These are phyloP conservation scores for Linurgus olivaceus DNA, from an alignment of 2,797 vertebrate species.

Conservation along the genomic window DNA sequence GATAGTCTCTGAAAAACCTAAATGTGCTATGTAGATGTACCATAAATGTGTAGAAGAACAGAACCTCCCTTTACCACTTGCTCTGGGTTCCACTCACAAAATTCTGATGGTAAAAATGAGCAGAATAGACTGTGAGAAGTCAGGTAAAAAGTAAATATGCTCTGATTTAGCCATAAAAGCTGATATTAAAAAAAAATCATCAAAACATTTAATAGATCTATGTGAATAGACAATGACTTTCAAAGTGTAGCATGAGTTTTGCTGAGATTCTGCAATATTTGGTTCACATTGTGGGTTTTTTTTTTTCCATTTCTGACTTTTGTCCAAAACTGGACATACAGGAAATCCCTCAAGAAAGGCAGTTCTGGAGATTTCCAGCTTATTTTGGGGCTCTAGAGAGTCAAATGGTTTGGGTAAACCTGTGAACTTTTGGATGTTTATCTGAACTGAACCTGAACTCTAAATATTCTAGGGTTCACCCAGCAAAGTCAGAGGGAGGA, in stretches of 20 bases:
- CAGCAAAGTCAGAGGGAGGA: constrained; percentile 52
- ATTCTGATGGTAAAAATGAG: neutral
- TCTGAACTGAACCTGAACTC: constrained; percentile 71
- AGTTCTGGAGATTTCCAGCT: constrained; percentile 47
- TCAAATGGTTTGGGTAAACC: constrained; percentile 49
- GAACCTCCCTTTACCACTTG: neutral
- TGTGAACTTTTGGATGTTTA: constrained; percentile 66
- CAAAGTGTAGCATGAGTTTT: neutral
- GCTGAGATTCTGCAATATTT: neutral
- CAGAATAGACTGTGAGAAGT: neutral
- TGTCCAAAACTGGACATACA: neutral
- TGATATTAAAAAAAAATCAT: neutral
- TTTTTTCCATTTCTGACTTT: neutral
- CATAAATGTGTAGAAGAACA: neutral
- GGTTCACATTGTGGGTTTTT: neutral
- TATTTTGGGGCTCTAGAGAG: constrained; percentile 15
- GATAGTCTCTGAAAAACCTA: neutral
- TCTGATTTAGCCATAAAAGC: neutral
- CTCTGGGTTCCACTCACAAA: neutral
- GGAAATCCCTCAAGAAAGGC: constrained; percentile 28
- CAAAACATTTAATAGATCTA: neutral
- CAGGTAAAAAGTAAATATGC: neutral
- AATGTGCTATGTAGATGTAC: neutral
- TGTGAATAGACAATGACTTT: neutral
- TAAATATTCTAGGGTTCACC: constrained; percentile 45